A percentile compares a stretch with the other conserved stretches of the same genome.
phyloP scores from a whole-genome alignment of 1,140 invertebrate genomes.

The Bicyclus anynana region DNA sequence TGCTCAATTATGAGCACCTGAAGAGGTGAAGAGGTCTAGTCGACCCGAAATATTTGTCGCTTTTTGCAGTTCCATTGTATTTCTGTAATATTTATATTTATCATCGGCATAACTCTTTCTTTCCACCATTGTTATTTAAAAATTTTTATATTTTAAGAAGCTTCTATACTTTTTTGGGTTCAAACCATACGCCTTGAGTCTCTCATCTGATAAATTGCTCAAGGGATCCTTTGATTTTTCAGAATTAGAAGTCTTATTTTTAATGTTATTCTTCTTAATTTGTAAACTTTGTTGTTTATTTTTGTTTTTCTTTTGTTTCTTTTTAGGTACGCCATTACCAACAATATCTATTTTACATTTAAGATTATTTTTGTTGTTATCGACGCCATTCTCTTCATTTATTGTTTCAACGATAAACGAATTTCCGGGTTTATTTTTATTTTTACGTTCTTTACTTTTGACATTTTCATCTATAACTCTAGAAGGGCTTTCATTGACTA shows the following conservation, averaged over 20 bases:
- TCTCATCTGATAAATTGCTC: constrained; percentile 82
- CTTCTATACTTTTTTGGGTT: constrained; percentile 91
- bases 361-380: constrained; percentile 18
- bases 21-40: too few species aligned
- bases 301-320: constrained; percentile 46
- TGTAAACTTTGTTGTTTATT: constrained; percentile 26
- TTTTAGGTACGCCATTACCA: constrained; percentile 16
- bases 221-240: constrained; percentile 48
- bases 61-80: too few species aligned
- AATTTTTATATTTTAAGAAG: constrained; percentile 75
- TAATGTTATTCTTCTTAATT: constrained; percentile 34
- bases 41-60: too few species aligned
- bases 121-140: too few species aligned
- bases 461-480: neutral
- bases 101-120: too few species aligned
- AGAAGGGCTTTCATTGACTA: neutral
- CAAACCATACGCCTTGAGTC: constrained; percentile 92
- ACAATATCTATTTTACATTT: constrained; percentile 25
- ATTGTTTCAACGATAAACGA: constrained; percentile 3
- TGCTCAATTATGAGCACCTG: too few species aligned
- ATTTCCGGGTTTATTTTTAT: constrained; percentile 8
- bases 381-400: neutral
- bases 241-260: constrained; percentile 19
- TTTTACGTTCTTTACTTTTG: constrained; percentile 9
- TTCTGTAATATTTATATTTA: too few species aligned